phyloP scores from a whole-genome alignment of 2,113 vertebrate genomes.

The Himantopus leucocephalus region DNA sequence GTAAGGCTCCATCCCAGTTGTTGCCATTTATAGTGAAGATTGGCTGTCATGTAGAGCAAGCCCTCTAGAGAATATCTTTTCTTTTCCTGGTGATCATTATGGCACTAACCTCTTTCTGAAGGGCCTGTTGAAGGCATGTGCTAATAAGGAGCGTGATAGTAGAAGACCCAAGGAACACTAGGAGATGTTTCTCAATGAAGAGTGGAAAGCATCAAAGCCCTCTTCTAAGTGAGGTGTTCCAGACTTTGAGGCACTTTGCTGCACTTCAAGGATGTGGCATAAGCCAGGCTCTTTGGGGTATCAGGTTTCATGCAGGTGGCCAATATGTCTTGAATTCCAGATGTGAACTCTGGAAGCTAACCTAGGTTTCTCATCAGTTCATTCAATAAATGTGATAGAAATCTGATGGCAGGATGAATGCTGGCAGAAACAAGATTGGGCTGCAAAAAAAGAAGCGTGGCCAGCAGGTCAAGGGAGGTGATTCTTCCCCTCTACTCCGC shows the following conservation, averaged over 20 bases:
- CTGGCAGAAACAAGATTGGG: not conserved
- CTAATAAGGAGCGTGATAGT: not conserved
- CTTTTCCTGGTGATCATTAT: not conserved
- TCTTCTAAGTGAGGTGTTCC: not conserved
- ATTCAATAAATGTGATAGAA: not conserved
- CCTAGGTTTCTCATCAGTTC: not conserved
- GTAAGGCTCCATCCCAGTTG: not conserved
- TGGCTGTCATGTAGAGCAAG: not conserved
- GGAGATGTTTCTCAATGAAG: not conserved
- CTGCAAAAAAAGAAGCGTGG: not conserved
- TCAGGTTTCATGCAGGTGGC: not conserved
- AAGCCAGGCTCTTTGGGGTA: not conserved
- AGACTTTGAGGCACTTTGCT: not conserved
- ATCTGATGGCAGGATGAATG: not conserved
- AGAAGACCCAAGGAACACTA: not conserved
- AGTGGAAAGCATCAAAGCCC: not conserved
- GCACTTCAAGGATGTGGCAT: not conserved
- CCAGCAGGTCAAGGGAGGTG: rapidly evolving
- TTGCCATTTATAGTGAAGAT: not conserved
- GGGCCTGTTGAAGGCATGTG: too few species aligned
- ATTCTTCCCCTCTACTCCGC: not conserved
- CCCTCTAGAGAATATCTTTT: not conserved
- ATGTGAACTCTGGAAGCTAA: not conserved
- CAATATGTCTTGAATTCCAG: not conserved
- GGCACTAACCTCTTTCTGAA: too few species aligned